phyloP scores from a whole-genome alignment of 2,888 invertebrate genomes.

The Unio delphinus region DNA sequence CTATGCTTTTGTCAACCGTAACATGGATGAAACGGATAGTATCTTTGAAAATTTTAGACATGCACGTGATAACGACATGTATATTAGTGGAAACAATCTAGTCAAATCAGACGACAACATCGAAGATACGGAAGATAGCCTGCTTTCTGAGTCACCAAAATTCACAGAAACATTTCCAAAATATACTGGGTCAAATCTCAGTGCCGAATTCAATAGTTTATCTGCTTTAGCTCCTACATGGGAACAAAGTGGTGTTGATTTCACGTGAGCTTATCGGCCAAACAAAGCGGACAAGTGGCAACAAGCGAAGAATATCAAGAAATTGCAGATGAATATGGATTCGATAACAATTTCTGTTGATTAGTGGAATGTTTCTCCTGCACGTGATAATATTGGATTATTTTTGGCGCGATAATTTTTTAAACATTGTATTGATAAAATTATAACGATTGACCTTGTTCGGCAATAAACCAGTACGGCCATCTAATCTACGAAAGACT shows the following conservation, averaged over 20 bases:
- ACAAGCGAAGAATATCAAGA: not conserved
- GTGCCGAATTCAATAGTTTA: not conserved
- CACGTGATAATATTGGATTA: no score
- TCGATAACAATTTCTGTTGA: no score
- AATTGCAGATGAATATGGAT: no score
- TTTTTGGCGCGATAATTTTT: no score
- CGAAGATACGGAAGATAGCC: not conserved
- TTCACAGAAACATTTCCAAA: conserved; percentile 2
- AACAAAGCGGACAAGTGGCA: no score
- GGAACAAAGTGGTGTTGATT: no score
- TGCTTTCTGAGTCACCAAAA: not conserved
- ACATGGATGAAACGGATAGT: not conserved
- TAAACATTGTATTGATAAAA: no score
- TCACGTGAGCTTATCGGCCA: not conserved
- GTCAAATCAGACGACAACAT: not conserved
- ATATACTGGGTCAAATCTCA: conserved; percentile 2
- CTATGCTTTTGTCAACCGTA: not conserved
- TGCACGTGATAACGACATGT: not conserved
- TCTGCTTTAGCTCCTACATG: no score
- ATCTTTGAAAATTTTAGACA: not conserved
- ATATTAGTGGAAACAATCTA: not conserved
- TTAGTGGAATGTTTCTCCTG: no score
- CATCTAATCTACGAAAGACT: no score
- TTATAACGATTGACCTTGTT: no score
- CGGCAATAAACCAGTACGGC: no score